Base-by-base conservation (phyloP, 2,797 vertebrate genomes). In the Syncerus caffer region DNA sequence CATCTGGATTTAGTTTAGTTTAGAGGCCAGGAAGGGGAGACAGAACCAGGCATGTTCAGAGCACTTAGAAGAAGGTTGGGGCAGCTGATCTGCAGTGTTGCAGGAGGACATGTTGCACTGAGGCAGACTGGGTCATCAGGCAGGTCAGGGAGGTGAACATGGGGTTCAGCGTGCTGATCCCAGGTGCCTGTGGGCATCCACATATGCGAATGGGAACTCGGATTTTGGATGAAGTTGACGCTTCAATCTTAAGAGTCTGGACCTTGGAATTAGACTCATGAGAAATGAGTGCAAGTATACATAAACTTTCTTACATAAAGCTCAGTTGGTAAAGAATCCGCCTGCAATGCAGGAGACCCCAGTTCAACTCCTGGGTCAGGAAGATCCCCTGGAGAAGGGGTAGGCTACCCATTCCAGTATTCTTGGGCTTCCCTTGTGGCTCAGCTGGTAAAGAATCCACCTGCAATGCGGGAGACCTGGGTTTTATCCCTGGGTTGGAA, bases 1-100 rank as follows among this genome's bases (percentile, higher is more conserved):
- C 55, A 19, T 92, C 57, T 76, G 80, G 9, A 42, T 88, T 93
- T 90, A 55, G 31, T 91, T 89, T 83, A 38, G 16, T 90, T 38
- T 92, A 67, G 76, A 58, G 67, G 6, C 17, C 76, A 92, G 55
- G 74, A 85, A 96, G 25, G 25, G 64, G n/a, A 90, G 60, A 38
- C 34, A 38, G 67, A 93, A 58, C 42, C 85, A 85, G 93, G 10
- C 19, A 10, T 60, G 31, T 29, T 89, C 85, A 84, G 1, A 53
- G 21, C 34, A 31, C 31, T 83, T 7, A 4, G 50, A 11, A 55
- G 62, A 50, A 51, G 19, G 27, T 42, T 6, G 55, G 29, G 50
- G 13, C 16, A 27, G n/a, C 16, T 16, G 14, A 6, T 34, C 23
- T 42, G 2, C 2, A 38, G 23, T 13, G 16, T 45, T 53, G 15